Evolutionary conservation across 2,888 invertebrate species (phyloP).

Genomic region (Pseudococcus viburni): DNA sequence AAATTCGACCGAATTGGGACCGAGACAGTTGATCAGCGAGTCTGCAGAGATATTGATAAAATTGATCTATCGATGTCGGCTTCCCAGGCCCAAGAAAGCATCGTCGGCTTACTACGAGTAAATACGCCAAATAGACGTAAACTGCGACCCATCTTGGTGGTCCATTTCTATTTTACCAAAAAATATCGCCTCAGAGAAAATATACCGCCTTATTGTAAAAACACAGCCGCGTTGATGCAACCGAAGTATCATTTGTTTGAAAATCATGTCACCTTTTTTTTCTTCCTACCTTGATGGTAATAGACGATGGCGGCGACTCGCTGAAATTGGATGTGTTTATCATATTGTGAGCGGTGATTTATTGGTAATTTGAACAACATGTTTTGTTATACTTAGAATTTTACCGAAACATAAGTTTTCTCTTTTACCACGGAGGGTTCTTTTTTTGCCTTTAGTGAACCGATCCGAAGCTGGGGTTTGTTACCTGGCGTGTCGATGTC

Average conservation of each 20-base stretch:
- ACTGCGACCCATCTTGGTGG: background rate
- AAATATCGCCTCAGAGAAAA: background rate
- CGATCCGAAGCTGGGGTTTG: background rate
- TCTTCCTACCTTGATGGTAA: background rate
- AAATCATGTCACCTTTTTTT: constrained; percentile 35
- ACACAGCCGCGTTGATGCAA: background rate
- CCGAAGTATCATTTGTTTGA: constrained; percentile 35
- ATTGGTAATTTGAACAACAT: constrained; percentile 17
- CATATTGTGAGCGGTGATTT: constrained; percentile 44
- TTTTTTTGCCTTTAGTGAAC: background rate
- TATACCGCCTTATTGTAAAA: constrained; percentile 53
- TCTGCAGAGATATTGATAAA: background rate
- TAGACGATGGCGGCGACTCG: background rate
- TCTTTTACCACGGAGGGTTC: background rate
- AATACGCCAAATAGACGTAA: background rate
- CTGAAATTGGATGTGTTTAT: constrained; percentile 36
- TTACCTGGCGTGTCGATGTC: constrained; percentile 6
- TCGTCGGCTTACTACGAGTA: background rate
- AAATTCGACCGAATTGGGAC: background rate
- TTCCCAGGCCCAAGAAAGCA: background rate
- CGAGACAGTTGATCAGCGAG: background rate
- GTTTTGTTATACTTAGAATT: background rate
- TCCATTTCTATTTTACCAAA: constrained; percentile 18
- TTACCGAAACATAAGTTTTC: constrained; percentile 15
- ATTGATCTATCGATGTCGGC: background rate